Percentiles rank a stretch among this genome's conserved stretches.
These are phyloP conservation scores for Noturus placidus DNA, from an alignment of 2,113 vertebrate genomes.

Conservation along the genomic window DNA sequence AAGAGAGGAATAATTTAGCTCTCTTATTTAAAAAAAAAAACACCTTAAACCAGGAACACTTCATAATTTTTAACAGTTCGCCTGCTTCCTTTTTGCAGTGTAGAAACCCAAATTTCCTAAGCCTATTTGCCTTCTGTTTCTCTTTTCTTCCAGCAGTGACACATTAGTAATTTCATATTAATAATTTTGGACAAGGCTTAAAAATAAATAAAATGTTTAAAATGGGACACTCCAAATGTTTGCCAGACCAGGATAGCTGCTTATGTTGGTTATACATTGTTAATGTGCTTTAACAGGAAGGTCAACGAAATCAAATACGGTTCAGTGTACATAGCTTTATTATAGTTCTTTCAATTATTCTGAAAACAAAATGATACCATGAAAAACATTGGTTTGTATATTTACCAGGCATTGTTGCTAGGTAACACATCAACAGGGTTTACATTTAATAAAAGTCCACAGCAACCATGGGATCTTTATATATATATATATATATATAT, in stretches of 20 bases:
- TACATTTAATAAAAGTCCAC: constrained; percentile 32
- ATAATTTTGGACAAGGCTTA: background rate
- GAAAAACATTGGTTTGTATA: constrained; percentile 57
- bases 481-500: too few species aligned
- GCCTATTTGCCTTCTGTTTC: background rate
- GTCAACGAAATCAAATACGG: background rate
- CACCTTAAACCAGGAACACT: background rate
- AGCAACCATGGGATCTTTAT: constrained; percentile 19
- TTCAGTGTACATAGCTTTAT: constrained; percentile 63
- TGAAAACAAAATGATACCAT: constrained; percentile 55
- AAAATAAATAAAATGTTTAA: background rate
- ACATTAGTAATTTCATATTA: background rate
- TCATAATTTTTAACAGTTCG: background rate
- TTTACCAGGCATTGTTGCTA: constrained; percentile 41
- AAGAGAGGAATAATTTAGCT: background rate
- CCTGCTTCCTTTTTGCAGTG: constrained; percentile 1
- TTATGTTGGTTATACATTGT: background rate
- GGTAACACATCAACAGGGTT: constrained; percentile 30
- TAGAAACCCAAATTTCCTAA: constrained; percentile 17
- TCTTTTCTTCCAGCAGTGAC: background rate
- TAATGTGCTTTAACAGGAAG: background rate
- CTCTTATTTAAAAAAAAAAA: background rate
- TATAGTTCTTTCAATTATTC: constrained; percentile 53
- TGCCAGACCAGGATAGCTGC: background rate
- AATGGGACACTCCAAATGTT: background rate